These are phyloP conservation scores for Thryonomys swinderianus DNA, from an alignment of 2,113 vertebrate genomes.

Conservation along the genomic window DNA sequence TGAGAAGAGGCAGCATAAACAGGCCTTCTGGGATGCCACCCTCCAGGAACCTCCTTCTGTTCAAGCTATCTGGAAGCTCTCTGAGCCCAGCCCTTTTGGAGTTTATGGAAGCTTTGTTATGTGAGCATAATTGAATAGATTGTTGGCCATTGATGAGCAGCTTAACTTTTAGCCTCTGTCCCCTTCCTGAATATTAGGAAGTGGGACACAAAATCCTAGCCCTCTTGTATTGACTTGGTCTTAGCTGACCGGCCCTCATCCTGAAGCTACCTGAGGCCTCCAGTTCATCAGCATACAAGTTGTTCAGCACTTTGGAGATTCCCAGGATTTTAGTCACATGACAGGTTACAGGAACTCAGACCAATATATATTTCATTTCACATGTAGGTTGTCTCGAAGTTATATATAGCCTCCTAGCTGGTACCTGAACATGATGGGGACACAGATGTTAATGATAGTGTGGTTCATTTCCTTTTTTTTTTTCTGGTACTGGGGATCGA, in stretches of 20 bases:
- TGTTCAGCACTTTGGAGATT: background rate
- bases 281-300: background rate
- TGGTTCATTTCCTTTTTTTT: too few relatives aligned
- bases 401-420: background rate
- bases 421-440: background rate
- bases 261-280: background rate
- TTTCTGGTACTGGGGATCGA: too few relatives aligned
- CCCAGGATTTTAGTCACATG: background rate
- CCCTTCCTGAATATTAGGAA: background rate
- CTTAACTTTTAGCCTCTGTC: background rate
- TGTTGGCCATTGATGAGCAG: background rate
- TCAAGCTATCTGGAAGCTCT: background rate
- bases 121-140: background rate
- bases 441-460: background rate
- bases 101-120: background rate
- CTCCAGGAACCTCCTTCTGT: background rate
- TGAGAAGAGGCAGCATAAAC: background rate
- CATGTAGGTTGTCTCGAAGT: background rate
- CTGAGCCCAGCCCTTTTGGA: background rate
- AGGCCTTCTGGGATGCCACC: background rate
- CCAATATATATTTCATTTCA: background rate
- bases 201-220: too few relatives aligned
- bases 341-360: background rate
- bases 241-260: background rate
- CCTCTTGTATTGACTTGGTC: background rate